Evolutionary conservation across 92 coral and sea anemone species (phyloP).

Genomic region (Anthopleura xanthogrammica): DNA sequence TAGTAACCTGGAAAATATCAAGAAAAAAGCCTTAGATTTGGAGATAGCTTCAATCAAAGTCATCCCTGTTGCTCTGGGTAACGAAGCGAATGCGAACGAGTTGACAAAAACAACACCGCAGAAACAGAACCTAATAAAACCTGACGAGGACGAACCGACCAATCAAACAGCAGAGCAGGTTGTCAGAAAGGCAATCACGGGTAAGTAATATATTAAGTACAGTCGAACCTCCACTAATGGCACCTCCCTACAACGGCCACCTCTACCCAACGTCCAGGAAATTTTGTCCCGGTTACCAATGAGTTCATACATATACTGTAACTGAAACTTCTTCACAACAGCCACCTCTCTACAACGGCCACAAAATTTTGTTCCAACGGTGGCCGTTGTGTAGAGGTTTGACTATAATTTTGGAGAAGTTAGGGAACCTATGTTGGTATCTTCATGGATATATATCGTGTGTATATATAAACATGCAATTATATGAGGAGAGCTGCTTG

Average conservation of each 20-base stretch:
- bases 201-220: conserved; percentile 17
- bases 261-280: no score
- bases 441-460: neutral
- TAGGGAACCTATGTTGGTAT: neutral
- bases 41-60: conserved; percentile 63
- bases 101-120: conserved; percentile 49
- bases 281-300: no score
- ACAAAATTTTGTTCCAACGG: no score
- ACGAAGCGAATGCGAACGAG: conserved; percentile 41
- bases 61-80: conserved; percentile 69
- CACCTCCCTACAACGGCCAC: no score
- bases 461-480: no score
- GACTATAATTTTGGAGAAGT: no score
- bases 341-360: no score
- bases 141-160: conserved; percentile 45
- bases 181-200: conserved; percentile 49
- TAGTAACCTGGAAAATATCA: conserved; percentile 36
- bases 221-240: no score
- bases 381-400: no score
- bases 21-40: conserved; percentile 38
- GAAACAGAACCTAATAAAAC: conserved; percentile 58
- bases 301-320: no score
- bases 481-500: no score
- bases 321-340: no score
- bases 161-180: conserved; percentile 55